Evolutionary conservation across 2,113 vertebrate genomes (phyloP).

Genomic region (Notothenia coriiceps): DNA sequence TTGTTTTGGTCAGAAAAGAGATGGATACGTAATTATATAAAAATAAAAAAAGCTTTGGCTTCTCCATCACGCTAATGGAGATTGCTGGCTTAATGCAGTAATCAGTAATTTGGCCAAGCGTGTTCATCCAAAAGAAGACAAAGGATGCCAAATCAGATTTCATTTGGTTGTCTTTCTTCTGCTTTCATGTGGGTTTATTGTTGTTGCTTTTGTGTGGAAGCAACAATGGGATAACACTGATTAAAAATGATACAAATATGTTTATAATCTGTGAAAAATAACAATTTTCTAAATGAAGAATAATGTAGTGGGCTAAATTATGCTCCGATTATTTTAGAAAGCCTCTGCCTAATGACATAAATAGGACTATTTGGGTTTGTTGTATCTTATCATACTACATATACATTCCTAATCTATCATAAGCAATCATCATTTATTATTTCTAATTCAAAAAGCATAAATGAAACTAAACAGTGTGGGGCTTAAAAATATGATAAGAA

Average conservation of each 20-base stretch:
- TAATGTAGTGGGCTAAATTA: too few species aligned
- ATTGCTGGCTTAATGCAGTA: not conserved
- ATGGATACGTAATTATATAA: not conserved
- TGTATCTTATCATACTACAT: too few species aligned
- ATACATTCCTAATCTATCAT: too few species aligned
- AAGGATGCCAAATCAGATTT: slow-evolving; percentile 2
- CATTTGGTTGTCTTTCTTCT: not conserved
- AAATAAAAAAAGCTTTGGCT: not conserved
- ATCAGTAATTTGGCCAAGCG: not conserved
- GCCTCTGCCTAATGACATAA: too few species aligned
- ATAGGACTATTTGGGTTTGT: too few species aligned
- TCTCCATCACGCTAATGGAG: not conserved
- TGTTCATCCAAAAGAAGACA: slow-evolving; percentile 1
- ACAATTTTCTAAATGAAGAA: not conserved
- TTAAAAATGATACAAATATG: slow-evolving; percentile 7
- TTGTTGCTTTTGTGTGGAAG: not conserved
- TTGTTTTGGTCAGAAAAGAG: not conserved
- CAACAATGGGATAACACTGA: not conserved
- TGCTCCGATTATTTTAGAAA: too few species aligned
- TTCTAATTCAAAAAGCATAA: too few species aligned
- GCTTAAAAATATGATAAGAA: too few species aligned
- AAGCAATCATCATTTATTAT: too few species aligned
- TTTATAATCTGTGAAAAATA: not conserved
- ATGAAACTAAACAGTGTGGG: too few species aligned
- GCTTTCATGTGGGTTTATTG: not conserved